phyloP scores from a whole-genome alignment of 2,797 vertebrate species.

The Sorex maritimensis region DNA sequence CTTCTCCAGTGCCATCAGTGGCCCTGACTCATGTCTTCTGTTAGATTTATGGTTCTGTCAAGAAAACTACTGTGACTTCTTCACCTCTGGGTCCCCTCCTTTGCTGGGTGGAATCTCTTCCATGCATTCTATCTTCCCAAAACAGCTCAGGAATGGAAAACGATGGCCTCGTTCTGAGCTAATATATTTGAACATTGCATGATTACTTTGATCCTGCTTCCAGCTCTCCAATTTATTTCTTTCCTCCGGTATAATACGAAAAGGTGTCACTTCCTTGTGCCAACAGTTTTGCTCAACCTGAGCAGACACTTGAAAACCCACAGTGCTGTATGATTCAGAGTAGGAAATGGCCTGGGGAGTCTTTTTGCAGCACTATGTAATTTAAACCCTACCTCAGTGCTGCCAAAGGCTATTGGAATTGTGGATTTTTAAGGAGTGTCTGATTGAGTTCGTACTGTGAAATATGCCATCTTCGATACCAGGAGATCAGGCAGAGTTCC shows the following conservation, averaged over 20 bases:
- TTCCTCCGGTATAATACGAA: conserved; percentile 51
- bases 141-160: conserved; percentile 51
- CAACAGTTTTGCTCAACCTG: conserved; percentile 62
- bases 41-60: conserved; percentile 26
- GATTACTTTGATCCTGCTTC: conserved; percentile 68
- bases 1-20: not conserved
- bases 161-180: not conserved
- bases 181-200: not conserved
- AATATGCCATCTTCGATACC: conserved; percentile 68
- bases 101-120: not conserved
- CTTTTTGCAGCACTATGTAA: conserved; percentile 32
- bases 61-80: not conserved
- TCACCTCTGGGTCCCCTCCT: not conserved
- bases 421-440: conserved; percentile 7
- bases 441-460: conserved; percentile 63
- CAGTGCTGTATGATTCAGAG: conserved; percentile 73
- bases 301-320: conserved; percentile 78
- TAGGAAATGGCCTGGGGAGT: conserved; percentile 28
- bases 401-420: conserved; percentile 67
- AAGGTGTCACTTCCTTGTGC: conserved; percentile 55
- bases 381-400: conserved; percentile 79
- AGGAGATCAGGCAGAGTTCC: conserved; percentile 70
- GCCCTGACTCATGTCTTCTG: not conserved
- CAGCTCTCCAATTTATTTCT: conserved; percentile 60
- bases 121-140: not conserved